These are phyloP conservation scores for Eulemur rufifrons DNA, from an alignment of 2,113 vertebrate genomes.

Conservation along the genomic window DNA sequence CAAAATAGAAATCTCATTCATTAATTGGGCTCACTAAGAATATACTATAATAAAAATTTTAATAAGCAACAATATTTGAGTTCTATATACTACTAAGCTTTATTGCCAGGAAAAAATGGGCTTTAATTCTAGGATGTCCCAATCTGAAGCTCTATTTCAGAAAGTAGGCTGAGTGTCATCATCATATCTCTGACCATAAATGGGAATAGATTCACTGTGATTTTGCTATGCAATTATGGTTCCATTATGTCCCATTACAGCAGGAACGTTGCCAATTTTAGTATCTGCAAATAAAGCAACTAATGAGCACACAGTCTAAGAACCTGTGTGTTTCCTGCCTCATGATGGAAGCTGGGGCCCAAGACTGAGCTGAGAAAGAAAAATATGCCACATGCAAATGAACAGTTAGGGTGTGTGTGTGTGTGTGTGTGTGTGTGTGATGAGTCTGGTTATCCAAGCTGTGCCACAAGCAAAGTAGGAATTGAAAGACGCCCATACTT, in stretches of 20 bases:
- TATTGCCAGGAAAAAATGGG: background rate
- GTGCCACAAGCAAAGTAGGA: background rate
- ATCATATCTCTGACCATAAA: background rate
- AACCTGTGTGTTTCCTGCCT: conserved; percentile 19
- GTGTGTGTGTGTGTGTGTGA: background rate
- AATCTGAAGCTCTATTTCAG: background rate
- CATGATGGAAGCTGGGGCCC: background rate
- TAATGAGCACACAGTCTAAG: background rate
- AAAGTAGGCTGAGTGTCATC: background rate
- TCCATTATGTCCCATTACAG: conserved; percentile 19
- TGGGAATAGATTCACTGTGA: background rate
- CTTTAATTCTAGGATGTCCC: background rate
- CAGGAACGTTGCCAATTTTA: background rate
- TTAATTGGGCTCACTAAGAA: background rate
- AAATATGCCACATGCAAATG: background rate
- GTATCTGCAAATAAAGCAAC: conserved; percentile 8
- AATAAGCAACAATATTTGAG: conserved; percentile 15
- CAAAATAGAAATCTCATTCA: background rate
- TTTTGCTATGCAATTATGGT: conserved; percentile 26
- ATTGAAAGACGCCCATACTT: background rate
- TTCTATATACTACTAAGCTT: conserved; percentile 24
- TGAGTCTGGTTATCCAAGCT: background rate
- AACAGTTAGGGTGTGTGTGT: background rate
- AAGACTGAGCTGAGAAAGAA: conserved; percentile 2
- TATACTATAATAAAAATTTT: background rate